phyloP scores from a whole-genome alignment of 2,888 invertebrate genomes.

The Metopia argyrocephala region DNA sequence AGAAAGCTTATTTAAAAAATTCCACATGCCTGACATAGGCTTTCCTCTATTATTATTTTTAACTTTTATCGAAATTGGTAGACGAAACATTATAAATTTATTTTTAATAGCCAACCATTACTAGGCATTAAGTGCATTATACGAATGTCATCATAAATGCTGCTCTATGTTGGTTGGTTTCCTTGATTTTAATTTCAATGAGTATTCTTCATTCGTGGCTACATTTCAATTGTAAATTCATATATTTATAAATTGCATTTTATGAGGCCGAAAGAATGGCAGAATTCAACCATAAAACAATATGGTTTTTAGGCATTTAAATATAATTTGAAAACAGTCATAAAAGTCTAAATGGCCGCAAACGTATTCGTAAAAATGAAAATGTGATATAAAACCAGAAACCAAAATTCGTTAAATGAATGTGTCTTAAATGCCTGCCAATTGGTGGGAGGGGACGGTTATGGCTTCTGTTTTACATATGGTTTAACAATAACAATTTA shows the following conservation, averaged over 20 bases:
- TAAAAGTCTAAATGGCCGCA: constrained; percentile 38
- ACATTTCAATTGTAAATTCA: constrained; percentile 16
- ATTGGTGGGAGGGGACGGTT: constrained; percentile 3
- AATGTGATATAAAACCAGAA: constrained; percentile 10
- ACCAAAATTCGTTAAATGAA: constrained; percentile 14
- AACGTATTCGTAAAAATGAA: constrained; percentile 2
- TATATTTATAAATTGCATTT: constrained; percentile 54
- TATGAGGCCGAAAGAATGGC: constrained; percentile 12
- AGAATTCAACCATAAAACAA: constrained; percentile 46
- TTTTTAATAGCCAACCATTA: constrained; percentile 26
- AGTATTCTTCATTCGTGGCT: not conserved
- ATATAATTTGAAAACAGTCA: constrained; percentile 41
- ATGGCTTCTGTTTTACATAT: not conserved
- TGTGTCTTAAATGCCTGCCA: constrained; percentile 40
- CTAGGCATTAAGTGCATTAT: constrained; percentile 42
- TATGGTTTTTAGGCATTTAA: constrained; percentile 55
- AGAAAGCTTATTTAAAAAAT: too few relatives aligned
- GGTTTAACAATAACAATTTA: not conserved
- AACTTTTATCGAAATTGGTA: too few relatives aligned
- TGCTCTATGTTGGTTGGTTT: not conserved
- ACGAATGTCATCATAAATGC: constrained; percentile 45
- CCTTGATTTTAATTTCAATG: constrained; percentile 26
- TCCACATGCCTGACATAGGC: too few relatives aligned
- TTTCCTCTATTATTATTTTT: too few relatives aligned
- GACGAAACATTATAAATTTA: not conserved